phyloP scores from a whole-genome alignment of 2,113 vertebrate genomes.

The Ptilorrhoa leucosticta region DNA sequence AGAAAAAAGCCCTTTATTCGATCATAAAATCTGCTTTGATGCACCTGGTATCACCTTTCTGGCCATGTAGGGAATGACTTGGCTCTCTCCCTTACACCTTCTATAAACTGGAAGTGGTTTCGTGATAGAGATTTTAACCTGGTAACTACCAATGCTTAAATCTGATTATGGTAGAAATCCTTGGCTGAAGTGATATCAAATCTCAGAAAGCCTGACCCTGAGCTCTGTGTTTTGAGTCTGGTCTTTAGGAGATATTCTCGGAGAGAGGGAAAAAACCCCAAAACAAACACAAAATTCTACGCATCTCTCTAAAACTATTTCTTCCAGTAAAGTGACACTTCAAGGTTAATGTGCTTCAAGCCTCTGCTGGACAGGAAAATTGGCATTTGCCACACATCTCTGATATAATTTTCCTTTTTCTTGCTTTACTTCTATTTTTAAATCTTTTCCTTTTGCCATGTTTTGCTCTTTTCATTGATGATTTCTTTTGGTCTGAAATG shows the following conservation, averaged over 20 bases:
- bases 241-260: background rate
- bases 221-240: background rate
- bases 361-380: background rate
- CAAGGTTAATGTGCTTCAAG: background rate
- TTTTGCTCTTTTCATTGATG: background rate
- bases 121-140: background rate
- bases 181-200: background rate
- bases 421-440: background rate
- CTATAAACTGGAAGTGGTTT: background rate
- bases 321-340: background rate
- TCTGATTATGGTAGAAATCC: background rate
- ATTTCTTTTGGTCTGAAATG: background rate
- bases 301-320: background rate
- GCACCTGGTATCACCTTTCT: background rate
- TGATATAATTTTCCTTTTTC: background rate
- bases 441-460: background rate
- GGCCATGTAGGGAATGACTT: background rate
- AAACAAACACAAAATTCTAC: background rate
- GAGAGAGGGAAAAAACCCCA: rapidly evolving
- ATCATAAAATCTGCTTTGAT: background rate
- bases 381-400: background rate
- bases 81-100: background rate
- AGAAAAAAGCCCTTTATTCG: background rate
- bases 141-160: background rate
- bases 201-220: background rate